Base-by-base conservation (phyloP, 2,113 vertebrate species). In the Carlito syrichta region DNA sequence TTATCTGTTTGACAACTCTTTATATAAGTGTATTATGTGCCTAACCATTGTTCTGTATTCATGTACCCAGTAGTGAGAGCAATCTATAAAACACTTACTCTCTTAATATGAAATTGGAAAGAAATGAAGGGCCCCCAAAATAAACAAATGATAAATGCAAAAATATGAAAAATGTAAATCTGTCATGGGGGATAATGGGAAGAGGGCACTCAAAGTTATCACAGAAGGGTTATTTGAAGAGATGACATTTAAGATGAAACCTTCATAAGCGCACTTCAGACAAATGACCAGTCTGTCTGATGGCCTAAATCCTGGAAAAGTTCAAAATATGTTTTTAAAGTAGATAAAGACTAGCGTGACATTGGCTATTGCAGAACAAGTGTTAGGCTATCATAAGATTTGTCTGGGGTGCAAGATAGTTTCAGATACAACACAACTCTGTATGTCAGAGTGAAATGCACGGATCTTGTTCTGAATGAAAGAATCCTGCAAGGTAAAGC, bases 341-440 rank as follows among this genome's bases (percentile, higher is more conserved):
- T 40, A 52, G 25, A 30, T n/a, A 68, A 77, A 88, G 23, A 2
- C 2, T 35, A 43, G 4, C 8, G 19, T 48, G 45, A 38, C 58
- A 30, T 2, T 58, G 32, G 45, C 14, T 89, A 19, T 45, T 78
- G 50, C 17, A 17, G 4, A 22, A 84, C 40, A 77, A 38, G 2
- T 6, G 23, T 6, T 58, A 56, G 19, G 25, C 5, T 8, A 35
- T 58, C 23, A 48, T 48, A 11, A 71, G 30, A 76, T 69, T 50
- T n/a, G 30, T 14, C 50, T 56, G 25, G 8, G 9, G 1, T 58
- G 30, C 1, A 43, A 60, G 12, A 7, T 6, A n/a, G 12, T 3
- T 43, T 6, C 43, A 77, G 7, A 50, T 11, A 52, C 68, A 76
- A 40, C 1, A 83, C 35, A 71, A n/a, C n/a, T 0, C 8, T 71